Base-by-base conservation (phyloP, 2,888 invertebrate genomes). In the Cartodere bifasciata region DNA sequence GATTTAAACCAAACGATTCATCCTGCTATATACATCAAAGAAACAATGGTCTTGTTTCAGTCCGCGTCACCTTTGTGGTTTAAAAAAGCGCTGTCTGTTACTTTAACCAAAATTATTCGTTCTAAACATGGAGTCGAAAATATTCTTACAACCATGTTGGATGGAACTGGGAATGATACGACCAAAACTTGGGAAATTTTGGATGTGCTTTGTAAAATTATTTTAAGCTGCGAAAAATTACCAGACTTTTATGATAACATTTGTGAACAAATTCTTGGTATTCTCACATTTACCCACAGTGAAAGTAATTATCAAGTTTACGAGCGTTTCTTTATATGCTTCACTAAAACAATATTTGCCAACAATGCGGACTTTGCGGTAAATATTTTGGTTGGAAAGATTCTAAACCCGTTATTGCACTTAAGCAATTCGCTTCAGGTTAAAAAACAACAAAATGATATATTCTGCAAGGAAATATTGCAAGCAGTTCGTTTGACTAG, bases 171-270 rank as follows among this genome's bases (percentile, higher is more conserved):
- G 11, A 46, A 53, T 33, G 57, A 78, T 43, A 61, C 63, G 11
- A 70, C 72, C 1, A 59, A 61, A 43, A 70, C 74, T 44, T 81
- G 81, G 80, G 65, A 68, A 45, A 72, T 71, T 52, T 64, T 77
- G 44, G 73, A 79, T 34, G 64, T 73, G 43, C 66, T 81, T 35
- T 70, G 73, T 28, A 72, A 69, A 56, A 63, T 85, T 33, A 64
- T 80, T 34, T 57, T 71, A 32, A 63, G 64, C 16, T 66, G 63
- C 41, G 67, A 70, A 42, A 68, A 68, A 25, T 58, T 63, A 16
- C 53, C 55, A 21, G 60, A 65, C 30, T 77, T 75, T 52, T 57
- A 70, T n/a, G 43, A 44, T 23, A 68, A 67, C 41, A 66, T 71
- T 31, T 64, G 63, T 42, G 45, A 52, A 23, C 71, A 76, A 55